These are phyloP conservation scores for Cotesia chilonis DNA, from an alignment of 1,140 invertebrate species.

Conservation along the genomic window DNA sequence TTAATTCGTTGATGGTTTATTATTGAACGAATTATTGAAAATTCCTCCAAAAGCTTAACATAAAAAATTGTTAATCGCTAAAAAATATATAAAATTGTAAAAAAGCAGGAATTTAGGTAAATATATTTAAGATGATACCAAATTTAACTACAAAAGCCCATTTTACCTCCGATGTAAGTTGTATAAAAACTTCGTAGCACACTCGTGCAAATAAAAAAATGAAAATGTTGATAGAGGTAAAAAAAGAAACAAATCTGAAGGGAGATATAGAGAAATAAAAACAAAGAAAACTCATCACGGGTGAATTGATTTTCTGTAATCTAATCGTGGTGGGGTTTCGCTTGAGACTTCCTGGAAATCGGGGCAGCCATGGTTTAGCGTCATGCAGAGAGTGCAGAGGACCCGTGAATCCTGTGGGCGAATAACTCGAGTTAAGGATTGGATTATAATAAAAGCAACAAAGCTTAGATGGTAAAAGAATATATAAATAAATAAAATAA, in stretches of 20 bases:
- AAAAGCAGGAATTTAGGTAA: no score
- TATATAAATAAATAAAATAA: constrained; percentile 13
- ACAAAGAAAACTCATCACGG: constrained; percentile 38
- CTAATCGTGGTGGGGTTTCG: constrained; percentile 57
- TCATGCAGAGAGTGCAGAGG: constrained; percentile 28
- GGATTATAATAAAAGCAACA: background rate
- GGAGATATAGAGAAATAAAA: background rate
- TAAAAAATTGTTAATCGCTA: no score
- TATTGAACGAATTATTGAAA: no score
- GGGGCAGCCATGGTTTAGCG: constrained; percentile 34
- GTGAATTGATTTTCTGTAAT: constrained; percentile 54
- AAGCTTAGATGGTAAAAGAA: background rate
- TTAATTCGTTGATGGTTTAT: no score
- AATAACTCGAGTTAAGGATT: constrained; percentile 14
- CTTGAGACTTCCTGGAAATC: constrained; percentile 56
- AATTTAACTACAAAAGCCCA: no score
- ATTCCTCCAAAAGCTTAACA: no score
- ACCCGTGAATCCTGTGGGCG: constrained; percentile 42
- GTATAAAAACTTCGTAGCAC: no score
- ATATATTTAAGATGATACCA: no score
- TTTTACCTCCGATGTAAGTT: no score
- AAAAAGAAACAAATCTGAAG: background rate
- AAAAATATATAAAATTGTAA: no score
- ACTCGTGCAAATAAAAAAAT: no score
- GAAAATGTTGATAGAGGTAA: no score